Evolutionary conservation across 2,113 vertebrate species (phyloP), one percentile per base, ranked within the genome.

Genomic region (Camelus dromedarius): DNA sequence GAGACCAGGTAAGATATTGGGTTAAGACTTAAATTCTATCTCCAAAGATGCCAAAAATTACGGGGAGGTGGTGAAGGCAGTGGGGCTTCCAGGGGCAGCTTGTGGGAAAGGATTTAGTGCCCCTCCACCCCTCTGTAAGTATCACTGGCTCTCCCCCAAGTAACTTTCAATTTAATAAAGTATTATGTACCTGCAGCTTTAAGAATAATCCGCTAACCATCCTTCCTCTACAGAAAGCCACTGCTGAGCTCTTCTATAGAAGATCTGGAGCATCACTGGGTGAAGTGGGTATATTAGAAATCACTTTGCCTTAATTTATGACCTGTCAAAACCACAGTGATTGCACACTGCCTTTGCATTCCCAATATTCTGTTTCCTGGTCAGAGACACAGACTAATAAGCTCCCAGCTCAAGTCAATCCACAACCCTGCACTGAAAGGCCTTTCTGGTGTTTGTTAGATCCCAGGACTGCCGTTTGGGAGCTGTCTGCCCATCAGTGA

Each of bases 401-500:
- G 42, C 12, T 91, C 67, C 24, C 28, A 80, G 13, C 22, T 64
- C 20, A 26, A 14, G 16, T 73, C 54, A 48, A 2, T 38, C 22
- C 73, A 38, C 3, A 66, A 20, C 22, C n/a, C 62, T 87, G 26
- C 42, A 28, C 18, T 66, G 19, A 84, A 90, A 87, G 13, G 30
- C 2, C 46, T 26, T 50, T 67, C 50, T 81, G 69, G 19, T 88
- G 95, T 98, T 97, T 98, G 52, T 95, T 98, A 99, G 99, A 99
- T 99, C 87, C 99, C 98, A 98, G 99, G 99, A 67, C 87, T 99
- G 73, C 99, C 99, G 4, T 99, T 99, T 97, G 99, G 99, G n/a
- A 99, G 99, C 97, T 99, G 99, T 96, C 98, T 99, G 96, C 99
- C 99, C 22, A 94, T 99, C 96, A 99, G 99, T 0, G 99, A 99